Evolutionary conservation across 2,888 invertebrate species (phyloP).

Genomic region (Calameuta pallipes): DNA sequence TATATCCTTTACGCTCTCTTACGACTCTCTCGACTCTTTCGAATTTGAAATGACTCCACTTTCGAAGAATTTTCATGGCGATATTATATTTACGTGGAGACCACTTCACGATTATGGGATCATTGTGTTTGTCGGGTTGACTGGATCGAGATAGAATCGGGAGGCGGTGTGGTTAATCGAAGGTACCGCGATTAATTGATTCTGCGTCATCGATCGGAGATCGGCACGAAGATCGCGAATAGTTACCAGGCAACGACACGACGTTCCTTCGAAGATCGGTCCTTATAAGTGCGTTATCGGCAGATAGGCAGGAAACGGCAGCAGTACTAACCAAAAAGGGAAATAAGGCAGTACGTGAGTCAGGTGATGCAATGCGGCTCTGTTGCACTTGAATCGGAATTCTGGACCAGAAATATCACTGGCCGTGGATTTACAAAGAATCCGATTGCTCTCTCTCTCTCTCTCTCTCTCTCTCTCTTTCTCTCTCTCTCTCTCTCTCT

Average conservation of each 20-base stretch:
- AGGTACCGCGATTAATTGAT: neutral
- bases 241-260: neutral
- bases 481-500: neutral
- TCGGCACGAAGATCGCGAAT: neutral
- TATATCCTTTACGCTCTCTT: slow-evolving; percentile 51
- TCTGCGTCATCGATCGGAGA: neutral
- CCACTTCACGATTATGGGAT: neutral
- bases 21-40: slow-evolving; percentile 38
- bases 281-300: slow-evolving; percentile 56
- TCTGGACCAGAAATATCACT: neutral
- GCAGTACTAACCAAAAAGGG: slow-evolving; percentile 23
- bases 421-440: slow-evolving; percentile 3
- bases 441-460: neutral
- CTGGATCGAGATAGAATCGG: neutral
- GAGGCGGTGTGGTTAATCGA: neutral
- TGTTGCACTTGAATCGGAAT: slow-evolving; percentile 39
- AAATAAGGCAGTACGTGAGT: slow-evolving; percentile 34
- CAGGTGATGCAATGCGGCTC: slow-evolving; percentile 45
- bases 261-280: slow-evolving; percentile 22
- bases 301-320: slow-evolving; percentile 52
- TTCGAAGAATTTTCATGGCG: neutral
- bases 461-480: neutral
- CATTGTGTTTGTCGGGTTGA: neutral
- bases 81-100: neutral
- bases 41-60: neutral